Base-by-base conservation (phyloP, 2,113 vertebrate genomes). In the Bucco capensis region DNA sequence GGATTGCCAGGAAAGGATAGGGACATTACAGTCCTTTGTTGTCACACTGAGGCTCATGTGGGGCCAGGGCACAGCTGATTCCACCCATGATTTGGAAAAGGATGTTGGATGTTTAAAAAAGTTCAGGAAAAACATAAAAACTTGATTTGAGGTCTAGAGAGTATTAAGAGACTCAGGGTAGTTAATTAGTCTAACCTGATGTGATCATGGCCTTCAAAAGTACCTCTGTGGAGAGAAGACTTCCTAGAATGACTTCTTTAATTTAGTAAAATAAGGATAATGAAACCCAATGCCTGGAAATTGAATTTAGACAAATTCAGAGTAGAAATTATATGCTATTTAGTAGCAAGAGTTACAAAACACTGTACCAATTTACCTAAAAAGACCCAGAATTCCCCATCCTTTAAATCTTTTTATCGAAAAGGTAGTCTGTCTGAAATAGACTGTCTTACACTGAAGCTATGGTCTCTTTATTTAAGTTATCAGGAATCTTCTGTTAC, bases 161-260 rank as follows among this genome's bases (percentile, higher is more conserved):
- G 76, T 91, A 86, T 92, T 71, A 83, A 92, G 86, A 87, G 61
- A 67, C 56, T 67, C 70, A 37, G 61, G 28, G 37, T 84, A 86
- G 94, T 88, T 94, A 90, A 88, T 95, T 88, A 94, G 77, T 64
- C 31, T 66, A 86, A 60, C 67, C 90, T 81, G 91, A 96, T 86
- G 53, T 92, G 79, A 90, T 93, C 93, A 91, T 88, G 86, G 86
- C 50, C 73, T 91, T 93, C 88, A 95, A 62, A 91, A 90, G 60
- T 94, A 95, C 65, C 51, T 81, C 83, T 90, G 60, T 42, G 31
- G 70, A 90, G 69, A 95, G 76, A 85, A 88, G 92, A 72, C 86
- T 90, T 96, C 93, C 86, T 92, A 86, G 91, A 95, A 94, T 86
- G 83, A 92, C 83, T 95, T 90, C 73, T 93, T 96, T 94, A 95